Evolutionary conservation across 2,797 vertebrate genomes (phyloP).

Genomic region (Emys orbicularis): DNA sequence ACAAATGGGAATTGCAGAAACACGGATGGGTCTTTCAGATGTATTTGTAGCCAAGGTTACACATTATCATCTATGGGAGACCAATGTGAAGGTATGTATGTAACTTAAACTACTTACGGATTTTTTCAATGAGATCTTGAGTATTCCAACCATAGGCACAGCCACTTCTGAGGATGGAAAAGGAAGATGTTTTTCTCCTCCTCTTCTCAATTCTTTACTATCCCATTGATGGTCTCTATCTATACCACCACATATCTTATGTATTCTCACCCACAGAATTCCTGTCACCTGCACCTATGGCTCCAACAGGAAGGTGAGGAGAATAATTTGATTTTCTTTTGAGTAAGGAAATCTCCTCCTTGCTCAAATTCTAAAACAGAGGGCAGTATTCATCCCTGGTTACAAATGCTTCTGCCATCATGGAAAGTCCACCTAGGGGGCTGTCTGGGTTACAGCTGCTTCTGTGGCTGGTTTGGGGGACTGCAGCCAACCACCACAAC

Average conservation of each 20-base stretch:
- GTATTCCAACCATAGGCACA: not conserved
- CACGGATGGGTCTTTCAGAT: constrained; percentile 92
- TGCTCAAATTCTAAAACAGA: constrained; percentile 27
- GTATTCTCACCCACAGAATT: constrained; percentile 12
- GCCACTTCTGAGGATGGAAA: not conserved
- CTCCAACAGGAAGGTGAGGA: not conserved
- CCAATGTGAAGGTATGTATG: constrained; percentile 90
- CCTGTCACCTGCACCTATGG: not conserved
- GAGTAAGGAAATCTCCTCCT: not conserved
- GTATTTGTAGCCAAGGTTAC: constrained; percentile 90
- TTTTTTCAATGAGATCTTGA: not conserved
- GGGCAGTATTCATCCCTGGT: not conserved
- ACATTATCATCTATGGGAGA: constrained; percentile 83
- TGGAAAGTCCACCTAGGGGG: not conserved
- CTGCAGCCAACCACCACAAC: constrained; percentile 18
- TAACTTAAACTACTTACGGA: not conserved
- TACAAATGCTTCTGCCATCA: constrained; percentile 32
- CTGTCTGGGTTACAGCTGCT: constrained; percentile 11
- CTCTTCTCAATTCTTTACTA: not conserved
- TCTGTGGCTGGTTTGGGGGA: constrained; percentile 25
- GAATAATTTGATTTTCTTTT: constrained; percentile 17
- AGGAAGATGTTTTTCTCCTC: constrained; percentile 12
- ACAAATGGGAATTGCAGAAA: constrained; percentile 91
- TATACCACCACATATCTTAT: not conserved
- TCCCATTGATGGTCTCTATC: not conserved